Base-by-base conservation (phyloP, 2,888 invertebrate species). In the Altica lythri region DNA sequence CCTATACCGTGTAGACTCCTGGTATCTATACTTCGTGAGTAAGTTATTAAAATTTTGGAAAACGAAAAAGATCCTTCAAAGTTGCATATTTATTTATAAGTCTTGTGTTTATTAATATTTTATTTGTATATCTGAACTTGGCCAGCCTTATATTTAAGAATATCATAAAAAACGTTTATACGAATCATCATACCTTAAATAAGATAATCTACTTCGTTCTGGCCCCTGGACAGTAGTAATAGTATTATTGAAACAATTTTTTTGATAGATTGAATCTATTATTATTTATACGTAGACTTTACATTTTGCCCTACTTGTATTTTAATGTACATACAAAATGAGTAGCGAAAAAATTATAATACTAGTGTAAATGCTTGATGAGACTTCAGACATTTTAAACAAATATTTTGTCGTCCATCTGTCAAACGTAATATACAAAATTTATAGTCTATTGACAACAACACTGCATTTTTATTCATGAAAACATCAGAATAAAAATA, bases 241-340 rank as follows among this genome's bases (percentile, higher is more conserved):
- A 32, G 29, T 55, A 54, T 53, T 55, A 57, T 54, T 58, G 59
- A 60, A 62, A 46, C 50, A 60, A 59, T 58, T 60, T 56, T 53
- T 19, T 57, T 63, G 47, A 63, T 64, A 64, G 64, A 63, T 66
- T 63, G 57, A 63, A 66, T 63, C 61, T 64, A 64, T 63, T 27
- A 40, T 17, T 43, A 62, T 63, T 59, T 47, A 51, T 55, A 43
- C 30, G 46, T 55, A 50, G 60, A 62, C 60, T 62, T 65, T 63
- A 64, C 62, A 64, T 63, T 58, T 63, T 59, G 17, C 14, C 19
- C 55, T 60, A 55, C 38, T 50, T 44, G 49, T 62, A 55, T 58
- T 62, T 59, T 48, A 63, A 62, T 63, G 59, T 64, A 64, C 65
- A 64, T 59, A 58, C 38, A 57, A 61, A 62, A 56, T 57, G 57